These are phyloP conservation scores for Lutjanus campechanus DNA, from an alignment of 2,797 vertebrate species.

Conservation along the genomic window DNA sequence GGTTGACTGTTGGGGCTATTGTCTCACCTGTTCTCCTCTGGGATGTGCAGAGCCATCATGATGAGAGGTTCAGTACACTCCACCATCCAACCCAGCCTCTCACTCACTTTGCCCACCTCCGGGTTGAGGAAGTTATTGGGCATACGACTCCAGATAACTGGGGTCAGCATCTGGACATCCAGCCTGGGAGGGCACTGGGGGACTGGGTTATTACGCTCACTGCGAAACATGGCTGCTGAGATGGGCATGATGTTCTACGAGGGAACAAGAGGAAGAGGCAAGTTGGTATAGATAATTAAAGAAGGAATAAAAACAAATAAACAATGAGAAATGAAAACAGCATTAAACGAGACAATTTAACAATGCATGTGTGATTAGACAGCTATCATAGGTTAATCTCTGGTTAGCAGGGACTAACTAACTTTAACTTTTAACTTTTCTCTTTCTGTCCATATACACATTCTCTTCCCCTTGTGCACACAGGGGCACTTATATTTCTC, in stretches of 20 bases:
- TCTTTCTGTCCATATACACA: background rate
- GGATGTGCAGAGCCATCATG: slow-evolving; percentile 97
- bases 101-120: slow-evolving; percentile 85
- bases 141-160: slow-evolving; percentile 96
- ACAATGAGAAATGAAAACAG: background rate
- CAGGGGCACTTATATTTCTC: too few relatives aligned
- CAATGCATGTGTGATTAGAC: background rate
- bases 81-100: slow-evolving; percentile 92
- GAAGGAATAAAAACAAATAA: background rate
- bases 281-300: background rate
- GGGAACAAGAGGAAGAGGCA: background rate
- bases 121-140: slow-evolving; percentile 91
- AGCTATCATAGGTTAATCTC: background rate
- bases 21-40: slow-evolving; percentile 94
- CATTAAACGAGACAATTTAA: background rate
- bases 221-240: slow-evolving; percentile 96
- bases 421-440: background rate
- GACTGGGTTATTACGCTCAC: slow-evolving; percentile 92
- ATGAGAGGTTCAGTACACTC: slow-evolving; percentile 91
- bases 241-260: slow-evolving; percentile 97
- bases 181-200: slow-evolving; percentile 94
- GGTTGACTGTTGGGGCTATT: too few relatives aligned
- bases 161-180: slow-evolving; percentile 91
- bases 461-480: background rate
- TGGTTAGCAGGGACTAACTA: background rate